A percentile compares a stretch with the other conserved stretches of the same genome.
Conservation (phyloP, 30 jellyfish, hydroid and myxozoan genomes). For the Pseudorhiza aurosa region DNA sequence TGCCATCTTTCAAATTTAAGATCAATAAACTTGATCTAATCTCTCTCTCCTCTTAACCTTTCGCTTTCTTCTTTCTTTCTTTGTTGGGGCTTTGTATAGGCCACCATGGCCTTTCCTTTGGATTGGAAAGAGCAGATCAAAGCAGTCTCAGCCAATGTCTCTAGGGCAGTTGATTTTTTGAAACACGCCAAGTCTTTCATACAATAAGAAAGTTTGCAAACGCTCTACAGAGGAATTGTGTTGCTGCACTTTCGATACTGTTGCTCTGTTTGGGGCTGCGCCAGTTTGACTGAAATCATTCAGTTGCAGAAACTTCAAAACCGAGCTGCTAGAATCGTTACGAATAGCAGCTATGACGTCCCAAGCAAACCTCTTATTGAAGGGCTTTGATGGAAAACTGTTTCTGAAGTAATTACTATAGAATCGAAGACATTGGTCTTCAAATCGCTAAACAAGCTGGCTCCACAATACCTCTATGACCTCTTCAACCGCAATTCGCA, state of each 20-base stretch:
- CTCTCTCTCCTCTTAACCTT: too few relatives aligned
- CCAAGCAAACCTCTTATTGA: conserved; percentile 10
- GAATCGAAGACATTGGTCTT: conserved; percentile 23
- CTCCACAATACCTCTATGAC: conserved; percentile 19
- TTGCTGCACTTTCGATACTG: conserved; percentile 3
- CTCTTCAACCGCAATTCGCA: neutral
- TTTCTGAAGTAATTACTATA: neutral
- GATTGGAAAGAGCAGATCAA: too few relatives aligned
- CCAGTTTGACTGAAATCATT: neutral
- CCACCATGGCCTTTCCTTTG: too few relatives aligned
- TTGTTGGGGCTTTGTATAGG: too few relatives aligned
- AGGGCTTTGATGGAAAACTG: neutral
- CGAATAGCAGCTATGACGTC: neutral
- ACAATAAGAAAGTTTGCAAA: too few relatives aligned
- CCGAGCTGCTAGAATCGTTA: neutral
- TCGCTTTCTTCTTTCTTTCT: too few relatives aligned
- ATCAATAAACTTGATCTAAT: too few relatives aligned
- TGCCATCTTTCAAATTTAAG: too few relatives aligned
- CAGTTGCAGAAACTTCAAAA: neutral
- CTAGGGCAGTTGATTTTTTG: too few relatives aligned
- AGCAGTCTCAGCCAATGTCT: too few relatives aligned
- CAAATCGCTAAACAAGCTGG: conserved; percentile 25
- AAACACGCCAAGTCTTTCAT: too few relatives aligned
- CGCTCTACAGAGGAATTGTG: too few relatives aligned
- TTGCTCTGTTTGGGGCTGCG: conserved; percentile 23